Base-by-base conservation (phyloP, 2,113 vertebrate genomes). In the Mugil cephalus region DNA sequence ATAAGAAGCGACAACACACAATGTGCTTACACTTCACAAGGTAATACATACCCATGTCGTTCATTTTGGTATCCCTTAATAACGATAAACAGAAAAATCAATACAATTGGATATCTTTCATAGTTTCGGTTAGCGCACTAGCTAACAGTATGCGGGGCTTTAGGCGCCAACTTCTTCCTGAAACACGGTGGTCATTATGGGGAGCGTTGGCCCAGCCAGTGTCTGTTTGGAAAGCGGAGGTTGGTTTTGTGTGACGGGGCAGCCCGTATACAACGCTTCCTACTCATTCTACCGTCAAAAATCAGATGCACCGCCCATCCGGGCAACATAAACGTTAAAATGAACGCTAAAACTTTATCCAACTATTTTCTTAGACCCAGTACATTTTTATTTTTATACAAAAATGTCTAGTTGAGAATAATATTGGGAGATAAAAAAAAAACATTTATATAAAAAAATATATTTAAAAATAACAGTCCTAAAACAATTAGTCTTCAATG, bases 81-180 rank as follows among this genome's bases (percentile, higher is more conserved):
- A 18, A 36, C 43, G 9, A 19, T 0, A 11, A 5, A 10, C 8
- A 24, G n/a, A 45, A 71, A 68, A 66, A 9, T 18, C 17, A 24
- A 60, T 35, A 81, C 18, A 68, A 0, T 1, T 8, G 8, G 4
- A 7, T 45, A 46, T 60, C 18, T 48, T 64, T 63, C 81, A 85
- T 85, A 50, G 45, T 83, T 69, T 65, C 40, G 3, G 69, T 66
- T 87, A 88, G 79, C 80, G 47, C 62, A 14, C 46, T 69, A 79
- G 86, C 88, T 84, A 85, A 61, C 65, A 1, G 40, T 46, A 47
- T 64, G 65, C 17, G 24, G 17, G 59, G 83, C 84, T 84, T 74
- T 70, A 85, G 89, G 91, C 87, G 86, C 91, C 90, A 92, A 92
- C 91, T 92, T 91, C 88, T 92, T 92, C 91, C 91, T 92, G 91